Conservation (phyloP, 2,113 vertebrate species). For the Hyaena hyaena region DNA sequence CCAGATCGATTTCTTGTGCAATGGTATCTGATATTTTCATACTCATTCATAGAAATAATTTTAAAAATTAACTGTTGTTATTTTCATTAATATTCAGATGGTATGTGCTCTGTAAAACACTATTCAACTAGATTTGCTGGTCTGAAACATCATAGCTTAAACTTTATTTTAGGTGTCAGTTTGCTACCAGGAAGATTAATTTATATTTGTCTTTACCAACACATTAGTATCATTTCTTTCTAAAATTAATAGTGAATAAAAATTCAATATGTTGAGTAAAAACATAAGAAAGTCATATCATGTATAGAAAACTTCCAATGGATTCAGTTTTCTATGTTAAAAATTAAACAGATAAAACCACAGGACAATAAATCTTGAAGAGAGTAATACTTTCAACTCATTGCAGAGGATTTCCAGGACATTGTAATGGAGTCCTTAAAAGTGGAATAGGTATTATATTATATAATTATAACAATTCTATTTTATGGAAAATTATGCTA, state of each 20-base stretch:
- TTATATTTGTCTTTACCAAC: neutral
- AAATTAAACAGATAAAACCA: conserved; percentile 34
- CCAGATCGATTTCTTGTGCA: neutral
- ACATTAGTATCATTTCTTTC: neutral
- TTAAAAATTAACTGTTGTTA: neutral
- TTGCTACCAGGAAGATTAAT: neutral
- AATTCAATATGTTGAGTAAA: conserved; percentile 30
- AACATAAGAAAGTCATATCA: neutral
- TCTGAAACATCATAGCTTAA: neutral
- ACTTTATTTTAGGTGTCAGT: neutral
- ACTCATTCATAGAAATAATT: neutral
- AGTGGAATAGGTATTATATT: neutral
- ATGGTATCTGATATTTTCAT: neutral
- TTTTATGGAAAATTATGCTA: conserved; percentile 28
- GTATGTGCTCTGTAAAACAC: neutral
- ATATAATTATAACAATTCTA: neutral
- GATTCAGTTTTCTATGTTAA: conserved; percentile 24
- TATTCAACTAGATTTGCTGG: neutral
- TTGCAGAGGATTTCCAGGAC: conserved; percentile 6
- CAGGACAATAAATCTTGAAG: neutral
- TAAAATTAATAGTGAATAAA: conserved; percentile 40
- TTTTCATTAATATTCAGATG: neutral
- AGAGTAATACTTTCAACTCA: conserved; percentile 13
- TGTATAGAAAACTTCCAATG: conserved; percentile 36
- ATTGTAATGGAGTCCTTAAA: neutral